phyloP scores from a whole-genome alignment of 2,888 invertebrate species.

The Trypoxylon attenuatum region DNA sequence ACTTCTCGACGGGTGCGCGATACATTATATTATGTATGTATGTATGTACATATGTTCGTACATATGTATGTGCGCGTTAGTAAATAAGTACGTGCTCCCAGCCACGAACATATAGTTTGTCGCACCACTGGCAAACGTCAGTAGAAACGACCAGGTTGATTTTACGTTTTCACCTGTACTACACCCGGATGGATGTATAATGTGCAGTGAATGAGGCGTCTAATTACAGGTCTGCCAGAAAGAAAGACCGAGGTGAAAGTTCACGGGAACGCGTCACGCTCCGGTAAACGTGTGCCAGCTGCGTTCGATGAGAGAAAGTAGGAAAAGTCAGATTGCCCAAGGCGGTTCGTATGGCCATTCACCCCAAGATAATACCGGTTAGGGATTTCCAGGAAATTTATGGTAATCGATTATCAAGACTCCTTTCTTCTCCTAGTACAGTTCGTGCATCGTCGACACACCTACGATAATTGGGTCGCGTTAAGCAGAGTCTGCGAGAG shows the following conservation, averaged over 20 bases:
- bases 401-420: no score
- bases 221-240: conserved; percentile 25
- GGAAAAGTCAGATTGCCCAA: conserved; percentile 48
- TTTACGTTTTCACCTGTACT: conserved; percentile 28
- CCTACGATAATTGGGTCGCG: no score
- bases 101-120: no score
- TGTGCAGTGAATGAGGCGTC: conserved; percentile 22
- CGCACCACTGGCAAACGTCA: no score
- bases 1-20: no score
- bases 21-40: no score
- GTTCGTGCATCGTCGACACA: no score
- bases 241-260: conserved; percentile 58
- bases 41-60: no score
- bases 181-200: conserved; percentile 1
- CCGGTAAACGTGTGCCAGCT: conserved; percentile 16
- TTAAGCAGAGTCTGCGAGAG: no score
- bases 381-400: not conserved
- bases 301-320: conserved; percentile 49
- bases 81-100: no score
- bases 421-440: no score
- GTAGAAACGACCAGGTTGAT: conserved; percentile 2
- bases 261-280: conserved; percentile 47
- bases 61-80: no score
- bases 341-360: conserved; percentile 25
- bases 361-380: conserved; percentile 20